Evolutionary conservation across 2,113 vertebrate species (phyloP).

Genomic region (Irena cyanogastra): DNA sequence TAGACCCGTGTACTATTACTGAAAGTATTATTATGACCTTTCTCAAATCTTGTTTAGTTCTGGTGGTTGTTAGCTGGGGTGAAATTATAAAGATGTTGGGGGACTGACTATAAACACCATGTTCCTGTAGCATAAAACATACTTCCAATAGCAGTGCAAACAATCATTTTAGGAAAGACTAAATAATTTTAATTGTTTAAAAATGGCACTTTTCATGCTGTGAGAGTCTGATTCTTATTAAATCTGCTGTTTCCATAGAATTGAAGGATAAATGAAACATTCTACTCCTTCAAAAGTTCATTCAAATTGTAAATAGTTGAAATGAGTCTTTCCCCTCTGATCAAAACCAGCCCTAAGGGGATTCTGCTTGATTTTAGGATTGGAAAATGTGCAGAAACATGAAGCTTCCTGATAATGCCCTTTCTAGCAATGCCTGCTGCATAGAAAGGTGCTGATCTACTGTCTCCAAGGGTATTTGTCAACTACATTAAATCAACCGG

Average conservation of each 20-base stretch:
- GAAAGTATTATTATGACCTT: neutral
- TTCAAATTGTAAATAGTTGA: neutral
- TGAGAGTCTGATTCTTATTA: neutral
- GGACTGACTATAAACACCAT: neutral
- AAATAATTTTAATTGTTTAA: neutral
- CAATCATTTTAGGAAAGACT: neutral
- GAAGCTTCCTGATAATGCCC: neutral
- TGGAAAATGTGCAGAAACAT: neutral
- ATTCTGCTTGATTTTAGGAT: neutral
- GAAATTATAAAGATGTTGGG: neutral
- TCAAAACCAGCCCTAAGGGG: neutral
- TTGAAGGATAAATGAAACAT: neutral
- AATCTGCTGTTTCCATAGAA: neutral
- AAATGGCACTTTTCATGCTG: neutral
- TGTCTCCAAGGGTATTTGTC: neutral
- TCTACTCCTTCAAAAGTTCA: neutral
- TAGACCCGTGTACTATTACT: neutral
- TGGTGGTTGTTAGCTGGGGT: neutral
- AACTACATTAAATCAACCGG: neutral
- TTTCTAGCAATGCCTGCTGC: neutral
- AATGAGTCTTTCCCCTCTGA: neutral
- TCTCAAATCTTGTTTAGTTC: neutral
- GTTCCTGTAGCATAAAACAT: neutral
- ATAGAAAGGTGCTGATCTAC: fast-evolving
- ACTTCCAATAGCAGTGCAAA: neutral